These are phyloP conservation scores for Diploscapter pachys DNA, from an alignment of 1,140 invertebrate genomes.

Conservation along the genomic window DNA sequence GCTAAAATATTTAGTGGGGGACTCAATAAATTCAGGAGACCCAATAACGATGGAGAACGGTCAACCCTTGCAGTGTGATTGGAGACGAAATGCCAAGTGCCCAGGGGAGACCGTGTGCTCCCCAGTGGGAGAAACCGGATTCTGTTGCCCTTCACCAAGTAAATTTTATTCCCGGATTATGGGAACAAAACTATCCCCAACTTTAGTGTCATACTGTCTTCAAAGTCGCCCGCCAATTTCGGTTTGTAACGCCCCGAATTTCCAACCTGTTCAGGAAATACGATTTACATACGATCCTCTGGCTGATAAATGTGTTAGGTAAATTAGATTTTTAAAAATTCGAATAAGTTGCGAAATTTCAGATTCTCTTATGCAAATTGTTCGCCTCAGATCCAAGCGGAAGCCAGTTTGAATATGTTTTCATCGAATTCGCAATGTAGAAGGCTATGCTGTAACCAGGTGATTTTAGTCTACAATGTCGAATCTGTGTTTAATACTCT, in stretches of 20 bases:
- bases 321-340: no score
- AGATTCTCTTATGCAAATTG: slow-evolving; percentile 7
- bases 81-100: background rate
- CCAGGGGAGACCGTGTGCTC: slow-evolving; percentile 13
- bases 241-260: slow-evolving; percentile 7
- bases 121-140: slow-evolving; percentile 11
- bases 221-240: slow-evolving; percentile 24
- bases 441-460: slow-evolving; percentile 28
- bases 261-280: slow-evolving; percentile 20
- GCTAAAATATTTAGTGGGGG: no score
- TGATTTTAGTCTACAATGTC: background rate
- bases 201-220: slow-evolving; percentile 11
- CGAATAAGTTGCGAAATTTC: no score
- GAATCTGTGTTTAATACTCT: background rate
- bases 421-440: slow-evolving; percentile 19
- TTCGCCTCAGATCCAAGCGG: background rate
- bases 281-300: slow-evolving; percentile 30
- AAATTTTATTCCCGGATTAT: background rate
- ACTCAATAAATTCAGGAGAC: no score
- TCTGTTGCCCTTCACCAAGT: slow-evolving; percentile 30
- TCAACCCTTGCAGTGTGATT: no score
- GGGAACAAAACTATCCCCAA: no score
- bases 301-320: slow-evolving; percentile 22
- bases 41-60: no score
- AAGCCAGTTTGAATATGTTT: slow-evolving; percentile 25